Evolutionary conservation across 2,888 invertebrate genomes (phyloP), one percentile per base, ranked within the genome.

Genomic region (Pharmacophagus antenor): DNA sequence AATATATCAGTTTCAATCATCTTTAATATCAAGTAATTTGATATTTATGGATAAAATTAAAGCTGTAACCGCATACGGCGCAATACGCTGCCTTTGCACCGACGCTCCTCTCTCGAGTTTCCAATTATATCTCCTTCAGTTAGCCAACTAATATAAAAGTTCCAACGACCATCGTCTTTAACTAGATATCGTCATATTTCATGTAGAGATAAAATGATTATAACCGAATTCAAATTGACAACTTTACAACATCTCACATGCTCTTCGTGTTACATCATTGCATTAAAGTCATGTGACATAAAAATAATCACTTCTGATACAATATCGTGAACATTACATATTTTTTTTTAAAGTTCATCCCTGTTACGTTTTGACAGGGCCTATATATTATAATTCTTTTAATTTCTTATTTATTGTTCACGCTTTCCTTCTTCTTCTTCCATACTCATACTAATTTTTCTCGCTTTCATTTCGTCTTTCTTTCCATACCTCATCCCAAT

Each of bases 81-180:
- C 67, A 66, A 37, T 48, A 49, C 70, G 70, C 69, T 70, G 66
- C 70, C 71, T 74, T 76, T 76, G 76, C 77, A 73, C 62, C 73
- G 76, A 25, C 60, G 31, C 51, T 51, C 72, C 75, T 75, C 76
- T 80, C 82, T 85, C 77, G 73, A 83, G 80, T 86, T 88, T 88
- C 85, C 88, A 88, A 89, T 88, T 87, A 88, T 83, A 87, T 83
- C 80, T 79, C 82, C 78, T 80, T 76, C 70, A 83, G 80, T 84
- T 76, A 82, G 79, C 80, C 75, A 87, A 86, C 83, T 88, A 84
- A 80, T 84, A 87, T 87, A 88, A 88, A 89, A 89, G 80, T 88
- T 89, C 72, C 73, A 76, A 80, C 77, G 76, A 71, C 80, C 74
- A 74, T 76, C 80, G 80, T 80, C 81, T 78, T 80, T 73, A 71